Percentiles rank a stretch among this genome's conserved stretches.
Evolutionary conservation across 2,888 invertebrate species (phyloP).

Genomic region (Teinopalpus imperialis): DNA sequence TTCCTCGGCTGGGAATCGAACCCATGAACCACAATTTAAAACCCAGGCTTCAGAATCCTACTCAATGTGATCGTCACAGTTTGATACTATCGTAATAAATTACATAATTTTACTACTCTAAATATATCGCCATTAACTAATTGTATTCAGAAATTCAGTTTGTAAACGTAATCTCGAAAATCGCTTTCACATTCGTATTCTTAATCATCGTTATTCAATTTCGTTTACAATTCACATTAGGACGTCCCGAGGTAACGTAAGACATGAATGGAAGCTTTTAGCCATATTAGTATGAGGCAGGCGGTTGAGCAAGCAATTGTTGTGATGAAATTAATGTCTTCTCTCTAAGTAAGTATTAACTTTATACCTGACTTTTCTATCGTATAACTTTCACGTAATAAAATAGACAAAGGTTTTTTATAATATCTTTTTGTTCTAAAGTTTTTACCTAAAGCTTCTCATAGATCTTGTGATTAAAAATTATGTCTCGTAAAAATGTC

Average conservation of each 20-base stretch:
- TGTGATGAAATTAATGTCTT: constrained; percentile 64
- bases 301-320: constrained; percentile 57
- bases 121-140: constrained; percentile 6
- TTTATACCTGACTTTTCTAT: constrained; percentile 53
- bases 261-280: constrained; percentile 68
- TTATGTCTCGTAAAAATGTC: too few relatives aligned
- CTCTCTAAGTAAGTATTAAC: constrained; percentile 57
- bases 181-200: constrained; percentile 10
- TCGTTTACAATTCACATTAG: constrained; percentile 24
- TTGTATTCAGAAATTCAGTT: constrained; percentile 19
- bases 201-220: constrained; percentile 25
- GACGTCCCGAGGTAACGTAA: constrained; percentile 36
- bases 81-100: too few relatives aligned
- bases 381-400: constrained; percentile 1
- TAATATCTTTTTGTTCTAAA: too few relatives aligned
- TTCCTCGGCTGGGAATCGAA: too few relatives aligned
- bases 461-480: too few relatives aligned
- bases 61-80: too few relatives aligned
- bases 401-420: too few relatives aligned
- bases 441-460: too few relatives aligned
- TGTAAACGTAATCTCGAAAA: constrained; percentile 13
- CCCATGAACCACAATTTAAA: too few relatives aligned
- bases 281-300: constrained; percentile 57
- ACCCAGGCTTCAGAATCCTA: too few relatives aligned
- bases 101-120: neutral